Percentiles rank a stretch among this genome's conserved stretches.
Conservation (phyloP, 2,888 invertebrate species). For the Belgica antarctica region DNA sequence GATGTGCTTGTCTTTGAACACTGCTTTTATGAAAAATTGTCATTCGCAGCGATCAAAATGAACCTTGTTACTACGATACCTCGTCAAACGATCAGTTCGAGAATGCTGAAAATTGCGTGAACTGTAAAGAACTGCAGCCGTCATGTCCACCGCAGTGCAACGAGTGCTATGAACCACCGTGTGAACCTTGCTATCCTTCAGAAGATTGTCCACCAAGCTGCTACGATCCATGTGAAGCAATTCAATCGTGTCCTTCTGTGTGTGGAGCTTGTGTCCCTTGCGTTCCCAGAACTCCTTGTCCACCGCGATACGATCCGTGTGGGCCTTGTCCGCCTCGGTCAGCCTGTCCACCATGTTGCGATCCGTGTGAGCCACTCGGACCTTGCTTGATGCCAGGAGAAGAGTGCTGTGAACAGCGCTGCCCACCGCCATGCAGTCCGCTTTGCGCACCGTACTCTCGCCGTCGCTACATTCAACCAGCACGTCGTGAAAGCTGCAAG, state of each 20-base stretch:
- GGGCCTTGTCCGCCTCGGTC: neutral
- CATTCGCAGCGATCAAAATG: neutral
- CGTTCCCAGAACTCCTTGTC: too few relatives aligned
- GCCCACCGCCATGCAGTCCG: neutral
- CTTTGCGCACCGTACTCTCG: slow-evolving; percentile 3
- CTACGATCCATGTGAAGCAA: neutral
- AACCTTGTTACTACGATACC: neutral
- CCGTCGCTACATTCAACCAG: slow-evolving; percentile 52
- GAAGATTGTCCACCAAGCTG: neutral
- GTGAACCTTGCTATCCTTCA: too few relatives aligned
- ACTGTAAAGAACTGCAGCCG: too few relatives aligned
- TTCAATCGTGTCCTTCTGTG: too few relatives aligned
- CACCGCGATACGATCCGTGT: neutral
- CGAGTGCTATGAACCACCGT: too few relatives aligned
- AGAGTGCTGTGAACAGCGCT: neutral
- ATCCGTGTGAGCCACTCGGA: neutral
- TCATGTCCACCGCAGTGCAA: too few relatives aligned
- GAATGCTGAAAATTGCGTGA: neutral
- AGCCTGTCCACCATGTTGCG: neutral
- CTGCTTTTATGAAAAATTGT: too few relatives aligned
- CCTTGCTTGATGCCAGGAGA: neutral
- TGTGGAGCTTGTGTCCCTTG: neutral
- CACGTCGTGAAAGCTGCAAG: slow-evolving; percentile 49
- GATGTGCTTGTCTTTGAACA: too few relatives aligned
- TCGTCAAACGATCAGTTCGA: neutral